Percentiles rank a stretch among this genome's conserved stretches.
phyloP scores from a whole-genome alignment of 2,888 invertebrate species.

The Pristionchus mayeri region DNA sequence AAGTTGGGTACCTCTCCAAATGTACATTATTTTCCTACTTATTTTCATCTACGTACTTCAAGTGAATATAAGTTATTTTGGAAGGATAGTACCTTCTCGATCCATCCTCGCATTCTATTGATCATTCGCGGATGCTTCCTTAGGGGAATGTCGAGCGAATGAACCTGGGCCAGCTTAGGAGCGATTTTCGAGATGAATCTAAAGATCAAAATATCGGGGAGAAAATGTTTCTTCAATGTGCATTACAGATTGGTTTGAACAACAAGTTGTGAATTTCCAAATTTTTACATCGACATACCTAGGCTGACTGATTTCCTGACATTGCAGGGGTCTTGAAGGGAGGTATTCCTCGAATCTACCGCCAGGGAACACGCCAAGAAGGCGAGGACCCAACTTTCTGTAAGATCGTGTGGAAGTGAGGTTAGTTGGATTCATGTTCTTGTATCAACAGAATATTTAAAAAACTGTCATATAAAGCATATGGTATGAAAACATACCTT shows the following conservation, averaged over 20 bases:
- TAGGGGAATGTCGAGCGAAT: slow-evolving; percentile 89
- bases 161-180: slow-evolving; percentile 92
- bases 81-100: slow-evolving; percentile 17
- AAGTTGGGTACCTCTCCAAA: too few relatives aligned
- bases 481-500: background rate
- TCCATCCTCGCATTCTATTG: slow-evolving; percentile 9
- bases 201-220: background rate
- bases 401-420: too few relatives aligned
- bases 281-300: too few relatives aligned
- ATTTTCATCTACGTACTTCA: too few relatives aligned
- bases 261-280: too few relatives aligned
- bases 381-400: slow-evolving; percentile 90
- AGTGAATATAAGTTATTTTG: too few relatives aligned
- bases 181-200: slow-evolving; percentile 85
- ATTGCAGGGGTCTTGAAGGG: slow-evolving; percentile 87
- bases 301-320: slow-evolving; percentile 86
- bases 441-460: background rate
- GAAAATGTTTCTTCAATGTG: too few relatives aligned
- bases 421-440: background rate
- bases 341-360: slow-evolving; percentile 82
- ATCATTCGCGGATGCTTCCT: slow-evolving; percentile 89
- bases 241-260: too few relatives aligned
- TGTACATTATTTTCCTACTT: too few relatives aligned
- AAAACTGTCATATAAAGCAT: background rate
- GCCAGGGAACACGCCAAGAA: slow-evolving; percentile 94